These are phyloP conservation scores for Acyrthosiphon pisum DNA, from an alignment of 1,140 invertebrate species.

Conservation along the genomic window DNA sequence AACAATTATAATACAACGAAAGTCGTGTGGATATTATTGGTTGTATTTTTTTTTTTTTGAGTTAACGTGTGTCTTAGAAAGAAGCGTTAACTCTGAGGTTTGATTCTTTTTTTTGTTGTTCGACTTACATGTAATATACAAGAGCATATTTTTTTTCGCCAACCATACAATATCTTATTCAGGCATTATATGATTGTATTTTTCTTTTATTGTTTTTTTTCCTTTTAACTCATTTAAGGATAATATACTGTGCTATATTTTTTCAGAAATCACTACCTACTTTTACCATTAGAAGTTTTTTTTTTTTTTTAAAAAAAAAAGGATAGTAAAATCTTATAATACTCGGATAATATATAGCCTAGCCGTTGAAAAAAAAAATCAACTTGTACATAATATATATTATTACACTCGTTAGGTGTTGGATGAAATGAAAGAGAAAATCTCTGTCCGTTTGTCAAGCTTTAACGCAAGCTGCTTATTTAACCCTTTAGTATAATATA, in stretches of 20 bases:
- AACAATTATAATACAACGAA: background rate
- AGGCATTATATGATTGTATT: constrained; percentile 3
- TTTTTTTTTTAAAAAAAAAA: background rate
- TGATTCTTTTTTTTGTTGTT: background rate
- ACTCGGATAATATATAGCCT: background rate
- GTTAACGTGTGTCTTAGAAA: background rate
- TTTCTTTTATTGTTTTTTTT: background rate
- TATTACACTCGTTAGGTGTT: background rate
- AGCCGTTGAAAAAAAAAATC: background rate
- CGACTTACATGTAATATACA: background rate
- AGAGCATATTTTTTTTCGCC: background rate
- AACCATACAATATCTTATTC: background rate
- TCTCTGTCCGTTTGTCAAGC: background rate
- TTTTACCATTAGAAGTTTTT: background rate
- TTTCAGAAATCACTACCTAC: constrained; percentile 1
- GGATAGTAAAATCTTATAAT: background rate
- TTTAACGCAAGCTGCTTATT: background rate
- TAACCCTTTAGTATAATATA: background rate
- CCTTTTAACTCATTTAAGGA: background rate
- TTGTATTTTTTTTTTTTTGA: background rate
- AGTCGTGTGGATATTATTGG: background rate
- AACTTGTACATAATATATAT: background rate
- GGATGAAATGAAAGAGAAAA: background rate
- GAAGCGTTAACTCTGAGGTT: background rate
- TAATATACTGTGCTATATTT: background rate